These are phyloP conservation scores for Chaetodon trifasciatus DNA, from an alignment of 2,797 vertebrate genomes.

Conservation along the genomic window DNA sequence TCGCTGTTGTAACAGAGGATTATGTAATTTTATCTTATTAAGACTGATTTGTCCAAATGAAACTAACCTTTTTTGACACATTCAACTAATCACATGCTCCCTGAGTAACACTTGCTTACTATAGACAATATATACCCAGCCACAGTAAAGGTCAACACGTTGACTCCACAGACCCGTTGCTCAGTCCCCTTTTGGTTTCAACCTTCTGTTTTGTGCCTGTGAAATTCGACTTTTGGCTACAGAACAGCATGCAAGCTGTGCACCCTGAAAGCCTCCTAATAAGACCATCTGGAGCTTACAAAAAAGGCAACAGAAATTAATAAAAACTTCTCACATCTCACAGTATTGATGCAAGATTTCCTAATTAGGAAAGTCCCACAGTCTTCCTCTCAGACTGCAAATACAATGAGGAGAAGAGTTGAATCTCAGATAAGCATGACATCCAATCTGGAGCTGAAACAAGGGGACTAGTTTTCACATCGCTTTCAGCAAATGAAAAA, in stretches of 20 bases:
- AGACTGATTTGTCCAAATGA: background rate
- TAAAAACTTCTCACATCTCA: slow-evolving; percentile 20
- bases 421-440: slow-evolving; percentile 34
- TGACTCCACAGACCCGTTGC: background rate
- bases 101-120: background rate
- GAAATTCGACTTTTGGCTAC: slow-evolving; percentile 10
- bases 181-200: background rate
- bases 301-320: background rate
- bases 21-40: too few relatives aligned
- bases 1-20: too few relatives aligned
- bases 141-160: background rate
- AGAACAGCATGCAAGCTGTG: background rate
- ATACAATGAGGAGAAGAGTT: slow-evolving; percentile 16
- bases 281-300: slow-evolving; percentile 25
- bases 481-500: slow-evolving; percentile 32
- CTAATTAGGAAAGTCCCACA: slow-evolving; percentile 19
- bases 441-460: slow-evolving; percentile 44
- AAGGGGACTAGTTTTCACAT: slow-evolving; percentile 38
- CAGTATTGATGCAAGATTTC: slow-evolving; percentile 41
- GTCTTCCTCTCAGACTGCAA: slow-evolving; percentile 21
- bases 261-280: slow-evolving; percentile 4
- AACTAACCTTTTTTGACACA: background rate
- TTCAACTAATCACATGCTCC: background rate
- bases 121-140: background rate
- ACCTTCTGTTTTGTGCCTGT: background rate